Conservation (phyloP, 2,113 vertebrate genomes). For the Petrocephalus microphthalmus region DNA sequence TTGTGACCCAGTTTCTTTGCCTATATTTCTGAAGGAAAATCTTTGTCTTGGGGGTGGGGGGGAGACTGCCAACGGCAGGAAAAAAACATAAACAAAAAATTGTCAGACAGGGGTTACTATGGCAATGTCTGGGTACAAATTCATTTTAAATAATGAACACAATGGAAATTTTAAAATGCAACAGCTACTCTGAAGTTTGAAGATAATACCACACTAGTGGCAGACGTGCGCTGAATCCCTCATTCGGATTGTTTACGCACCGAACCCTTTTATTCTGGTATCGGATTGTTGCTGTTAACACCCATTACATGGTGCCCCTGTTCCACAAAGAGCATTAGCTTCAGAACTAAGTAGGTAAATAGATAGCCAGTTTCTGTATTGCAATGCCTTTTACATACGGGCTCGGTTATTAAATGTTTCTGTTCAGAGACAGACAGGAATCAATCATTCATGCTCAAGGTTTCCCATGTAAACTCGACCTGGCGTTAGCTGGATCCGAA, state of each 20-base stretch:
- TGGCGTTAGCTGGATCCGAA: background rate
- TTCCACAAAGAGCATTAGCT: background rate
- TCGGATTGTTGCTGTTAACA: background rate
- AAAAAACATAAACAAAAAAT: background rate
- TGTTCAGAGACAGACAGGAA: background rate
- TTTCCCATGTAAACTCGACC: background rate
- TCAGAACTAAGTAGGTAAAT: background rate
- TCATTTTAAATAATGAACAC: background rate
- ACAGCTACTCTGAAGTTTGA: background rate
- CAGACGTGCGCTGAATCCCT: background rate
- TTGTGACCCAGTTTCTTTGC: background rate
- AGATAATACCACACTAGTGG: background rate
- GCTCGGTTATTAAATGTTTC: background rate
- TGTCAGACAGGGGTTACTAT: background rate
- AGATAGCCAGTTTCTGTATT: background rate
- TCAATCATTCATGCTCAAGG: background rate
- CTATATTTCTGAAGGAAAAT: background rate
- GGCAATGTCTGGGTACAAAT: background rate
- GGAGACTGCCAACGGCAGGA: background rate
- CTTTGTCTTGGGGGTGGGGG: background rate
- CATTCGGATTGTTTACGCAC: background rate
- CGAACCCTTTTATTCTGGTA: background rate
- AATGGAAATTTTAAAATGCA: background rate
- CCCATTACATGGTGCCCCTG: background rate
- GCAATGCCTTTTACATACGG: background rate